Evolutionary conservation across 2,797 vertebrate genomes (phyloP).

Genomic region (Balearica regulorum): DNA sequence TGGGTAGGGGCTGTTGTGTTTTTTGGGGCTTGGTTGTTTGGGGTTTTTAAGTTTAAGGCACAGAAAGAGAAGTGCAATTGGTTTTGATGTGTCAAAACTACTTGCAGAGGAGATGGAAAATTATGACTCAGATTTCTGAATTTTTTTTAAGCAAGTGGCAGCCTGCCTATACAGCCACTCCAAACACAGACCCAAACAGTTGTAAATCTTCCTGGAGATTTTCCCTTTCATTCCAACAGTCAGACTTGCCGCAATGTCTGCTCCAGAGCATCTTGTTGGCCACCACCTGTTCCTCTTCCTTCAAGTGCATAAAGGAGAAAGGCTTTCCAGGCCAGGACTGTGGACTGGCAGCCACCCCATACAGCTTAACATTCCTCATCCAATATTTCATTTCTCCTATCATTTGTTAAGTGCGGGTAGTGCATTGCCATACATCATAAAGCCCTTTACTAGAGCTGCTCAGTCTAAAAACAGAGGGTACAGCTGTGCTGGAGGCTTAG

Average conservation of each 20-base stretch:
- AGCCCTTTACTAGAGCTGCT: neutral
- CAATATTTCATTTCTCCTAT: neutral
- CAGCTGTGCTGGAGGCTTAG: neutral
- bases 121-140: neutral
- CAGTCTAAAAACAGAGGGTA: constrained; percentile 30
- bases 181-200: neutral
- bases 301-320: neutral
- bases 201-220: constrained; percentile 12
- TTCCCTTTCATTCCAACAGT: neutral
- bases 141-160: neutral
- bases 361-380: constrained; percentile 31
- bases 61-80: neutral
- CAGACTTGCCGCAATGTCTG: neutral
- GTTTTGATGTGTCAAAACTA: neutral
- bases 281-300: constrained; percentile 34
- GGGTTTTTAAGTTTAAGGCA: neutral
- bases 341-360: neutral
- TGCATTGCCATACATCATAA: neutral
- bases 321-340: neutral
- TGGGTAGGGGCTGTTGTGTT: neutral
- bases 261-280: neutral
- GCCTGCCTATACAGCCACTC: neutral
- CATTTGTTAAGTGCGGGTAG: neutral
- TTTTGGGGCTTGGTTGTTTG: neutral
- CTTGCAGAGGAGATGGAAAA: neutral